Conservation (phyloP, 2,888 invertebrate species). For the Apamea anceps region DNA sequence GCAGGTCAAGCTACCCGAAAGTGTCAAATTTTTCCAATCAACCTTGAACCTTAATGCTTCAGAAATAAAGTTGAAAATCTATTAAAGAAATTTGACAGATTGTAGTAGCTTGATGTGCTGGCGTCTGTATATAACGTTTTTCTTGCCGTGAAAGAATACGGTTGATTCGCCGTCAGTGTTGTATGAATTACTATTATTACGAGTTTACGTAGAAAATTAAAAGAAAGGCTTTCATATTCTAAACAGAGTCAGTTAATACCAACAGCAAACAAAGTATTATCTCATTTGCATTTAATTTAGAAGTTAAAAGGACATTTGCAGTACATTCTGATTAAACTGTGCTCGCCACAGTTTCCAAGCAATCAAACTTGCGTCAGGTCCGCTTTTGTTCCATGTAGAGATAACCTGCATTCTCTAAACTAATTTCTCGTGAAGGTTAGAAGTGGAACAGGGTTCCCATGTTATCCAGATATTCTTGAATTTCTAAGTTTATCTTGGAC, state of each 20-base stretch:
- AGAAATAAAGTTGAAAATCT: too few species aligned
- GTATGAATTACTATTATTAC: neutral
- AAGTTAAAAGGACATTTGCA: constrained; percentile 44
- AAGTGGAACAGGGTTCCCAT: neutral
- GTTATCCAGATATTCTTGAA: neutral
- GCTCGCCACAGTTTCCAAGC: constrained; percentile 14
- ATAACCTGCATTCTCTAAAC: constrained; percentile 17
- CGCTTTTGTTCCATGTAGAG: constrained; percentile 7
- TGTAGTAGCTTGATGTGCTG: too few species aligned
- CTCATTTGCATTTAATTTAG: constrained; percentile 41
- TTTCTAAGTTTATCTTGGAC: neutral
- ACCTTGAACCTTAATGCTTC: too few species aligned
- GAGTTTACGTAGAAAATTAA: neutral
- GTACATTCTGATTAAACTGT: constrained; percentile 14
- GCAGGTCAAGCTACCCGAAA: too few species aligned
- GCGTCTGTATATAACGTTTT: neutral
- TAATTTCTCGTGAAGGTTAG: constrained; percentile 12
- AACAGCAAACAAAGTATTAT: neutral
- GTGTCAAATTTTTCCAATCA: too few species aligned
- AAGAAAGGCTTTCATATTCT: neutral
- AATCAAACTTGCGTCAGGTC: constrained; percentile 34
- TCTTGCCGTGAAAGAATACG: neutral
- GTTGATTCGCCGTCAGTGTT: too few species aligned
- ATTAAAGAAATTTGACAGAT: too few species aligned
- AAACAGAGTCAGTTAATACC: neutral